Evolutionary conservation across 1,140 invertebrate genomes (phyloP), one percentile per base, ranked within the genome.

Genomic region (Mycetomoellerius zeteki): DNA sequence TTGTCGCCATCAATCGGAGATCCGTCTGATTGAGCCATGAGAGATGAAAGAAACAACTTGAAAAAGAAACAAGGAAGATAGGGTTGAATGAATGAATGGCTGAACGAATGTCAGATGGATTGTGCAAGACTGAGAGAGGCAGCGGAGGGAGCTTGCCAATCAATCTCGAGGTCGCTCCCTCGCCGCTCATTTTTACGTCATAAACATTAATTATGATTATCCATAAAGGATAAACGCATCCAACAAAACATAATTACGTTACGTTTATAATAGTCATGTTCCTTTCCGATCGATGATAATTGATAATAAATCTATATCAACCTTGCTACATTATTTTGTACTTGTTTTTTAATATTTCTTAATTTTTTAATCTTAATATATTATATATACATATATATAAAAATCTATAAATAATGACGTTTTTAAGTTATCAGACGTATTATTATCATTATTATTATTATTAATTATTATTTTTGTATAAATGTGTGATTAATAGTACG

Each of bases 401-500:
- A 92, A 84, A 92, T 92, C 91, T 89, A 93, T 86, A 89, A 91
- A 92, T 92, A 93, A 92, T 89, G 65, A 88, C 87, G 86, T 94
- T 93, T 90, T 94, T 94, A 92, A 92, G 90, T 94, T 93, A 93
- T 92, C 86, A 81, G 86, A 92, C 77, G 86, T 91, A 84, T 91
- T 90, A 92, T 89, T 72, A 90, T 90, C 84, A 90, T 88, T 84
- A 82, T 37, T 37, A n/a, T 85, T 84, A 85, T 85, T 85, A 85
- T 81, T 78, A 78, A 78, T 80, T 93, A 91, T 95, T 94, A 94
- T 94, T 95, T 95, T 95, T 95, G 93, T 95, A 95, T 95, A 95
- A 95, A 95, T 95, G 95, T 95, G 94, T 95, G 94, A 94, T 95
- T 95, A 94, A 94, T 95, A 93, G 94, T 95, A 95, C 94, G 93